phyloP scores from a whole-genome alignment of 2,797 vertebrate genomes.

The Siniperca scherzeri region DNA sequence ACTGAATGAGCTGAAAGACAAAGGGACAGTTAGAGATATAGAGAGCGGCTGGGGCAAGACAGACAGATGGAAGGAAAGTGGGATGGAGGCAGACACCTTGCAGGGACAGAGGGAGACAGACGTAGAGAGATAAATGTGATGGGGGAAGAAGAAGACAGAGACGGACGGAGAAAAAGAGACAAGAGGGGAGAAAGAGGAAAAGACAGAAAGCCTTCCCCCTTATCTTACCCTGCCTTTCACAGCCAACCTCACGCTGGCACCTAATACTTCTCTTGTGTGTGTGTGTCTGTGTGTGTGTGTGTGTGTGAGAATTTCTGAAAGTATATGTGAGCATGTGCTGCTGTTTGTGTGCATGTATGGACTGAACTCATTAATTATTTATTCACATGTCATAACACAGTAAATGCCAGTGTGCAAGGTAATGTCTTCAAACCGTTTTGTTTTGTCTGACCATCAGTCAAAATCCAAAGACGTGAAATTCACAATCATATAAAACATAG shows the following conservation, averaged over 20 bases:
- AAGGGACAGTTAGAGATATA: slow-evolving; percentile 59
- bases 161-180: slow-evolving; percentile 43
- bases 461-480: neutral
- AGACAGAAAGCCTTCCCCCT: slow-evolving; percentile 57
- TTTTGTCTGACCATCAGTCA: neutral
- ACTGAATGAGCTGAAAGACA: slow-evolving; percentile 46
- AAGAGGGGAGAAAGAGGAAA: slow-evolving; percentile 20
- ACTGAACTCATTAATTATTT: slow-evolving; percentile 1
- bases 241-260: slow-evolving; percentile 52
- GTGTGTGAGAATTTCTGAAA: slow-evolving; percentile 7
- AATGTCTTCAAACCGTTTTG: neutral
- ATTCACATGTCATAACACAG: neutral
- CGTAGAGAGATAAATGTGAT: slow-evolving; percentile 62
- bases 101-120: slow-evolving; percentile 61
- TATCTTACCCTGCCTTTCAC: slow-evolving; percentile 69
- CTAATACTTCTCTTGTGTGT: slow-evolving; percentile 26
- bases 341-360: slow-evolving; percentile 7
- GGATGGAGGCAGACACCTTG: slow-evolving; percentile 62
- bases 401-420: neutral
- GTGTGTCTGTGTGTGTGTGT: slow-evolving; percentile 21
- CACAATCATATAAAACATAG: neutral
- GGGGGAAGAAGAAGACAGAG: slow-evolving; percentile 45
- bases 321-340: neutral
- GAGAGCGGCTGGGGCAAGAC: slow-evolving; percentile 38
- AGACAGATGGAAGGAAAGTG: slow-evolving; percentile 46